Conservation (phyloP, 2,888 invertebrate genomes). For the Marasmarcha lunaedactyla region DNA sequence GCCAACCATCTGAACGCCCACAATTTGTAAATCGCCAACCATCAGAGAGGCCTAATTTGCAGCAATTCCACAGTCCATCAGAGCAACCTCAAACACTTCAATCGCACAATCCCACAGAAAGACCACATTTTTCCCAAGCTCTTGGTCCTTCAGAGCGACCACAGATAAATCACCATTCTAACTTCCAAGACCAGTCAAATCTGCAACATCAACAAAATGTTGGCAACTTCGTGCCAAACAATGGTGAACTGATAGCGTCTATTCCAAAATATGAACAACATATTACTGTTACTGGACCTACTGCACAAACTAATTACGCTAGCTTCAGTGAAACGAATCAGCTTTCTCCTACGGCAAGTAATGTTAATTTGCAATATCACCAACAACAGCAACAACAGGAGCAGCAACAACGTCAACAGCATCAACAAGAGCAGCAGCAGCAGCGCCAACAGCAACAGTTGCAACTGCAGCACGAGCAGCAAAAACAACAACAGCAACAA, state of each 20-base stretch:
- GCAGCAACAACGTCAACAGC: constrained; percentile 11
- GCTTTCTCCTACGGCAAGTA: constrained; percentile 20
- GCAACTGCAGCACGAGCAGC: constrained; percentile 20
- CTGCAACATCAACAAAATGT: constrained; percentile 53
- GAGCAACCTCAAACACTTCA: constrained; percentile 27
- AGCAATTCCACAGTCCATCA: constrained; percentile 17
- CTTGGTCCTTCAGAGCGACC: constrained; percentile 37
- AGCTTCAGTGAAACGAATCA: constrained; percentile 30
- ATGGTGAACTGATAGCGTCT: constrained; percentile 80
- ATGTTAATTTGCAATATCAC: constrained; percentile 11
- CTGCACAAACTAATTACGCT: constrained; percentile 31
- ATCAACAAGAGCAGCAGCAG: constrained; percentile 12
- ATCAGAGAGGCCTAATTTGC: constrained; percentile 24
- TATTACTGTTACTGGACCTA: constrained; percentile 67
- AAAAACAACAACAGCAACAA: constrained; percentile 21
- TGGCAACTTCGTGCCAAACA: constrained; percentile 68
- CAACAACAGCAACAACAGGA: constrained; percentile 13
- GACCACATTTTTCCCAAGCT: constrained; percentile 29
- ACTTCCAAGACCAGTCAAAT: constrained; percentile 34
- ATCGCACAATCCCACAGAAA: constrained; percentile 38
- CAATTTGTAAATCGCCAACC: constrained; percentile 37
- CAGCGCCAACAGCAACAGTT: constrained; percentile 18
- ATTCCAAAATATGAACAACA: constrained; percentile 86
- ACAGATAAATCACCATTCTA: constrained; percentile 23
- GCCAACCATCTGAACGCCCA: constrained; percentile 20